Evolutionary conservation across 2,888 invertebrate genomes (phyloP).

Genomic region (Neoascia interrupta): DNA sequence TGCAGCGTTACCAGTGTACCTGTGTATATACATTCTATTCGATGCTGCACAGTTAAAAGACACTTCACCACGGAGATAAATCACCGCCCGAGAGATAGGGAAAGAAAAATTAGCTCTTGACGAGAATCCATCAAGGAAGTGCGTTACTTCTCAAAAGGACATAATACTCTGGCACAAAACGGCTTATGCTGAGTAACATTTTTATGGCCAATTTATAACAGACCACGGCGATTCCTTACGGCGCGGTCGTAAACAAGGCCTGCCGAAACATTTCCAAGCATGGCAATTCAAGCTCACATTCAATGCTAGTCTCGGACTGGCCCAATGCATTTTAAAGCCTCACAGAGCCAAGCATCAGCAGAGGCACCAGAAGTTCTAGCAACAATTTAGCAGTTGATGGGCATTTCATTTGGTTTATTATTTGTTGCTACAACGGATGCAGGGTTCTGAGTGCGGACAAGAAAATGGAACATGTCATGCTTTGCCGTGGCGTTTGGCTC

Average conservation of each 20-base stretch:
- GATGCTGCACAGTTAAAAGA: slow-evolving; percentile 20
- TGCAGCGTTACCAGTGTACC: neutral
- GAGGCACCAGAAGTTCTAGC: slow-evolving; percentile 31
- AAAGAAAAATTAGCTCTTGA: neutral
- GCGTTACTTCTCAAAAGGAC: slow-evolving; percentile 13
- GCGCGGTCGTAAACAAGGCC: slow-evolving; percentile 45
- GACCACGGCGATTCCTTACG: slow-evolving; percentile 27
- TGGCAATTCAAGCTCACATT: slow-evolving; percentile 69
- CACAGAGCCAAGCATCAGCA: slow-evolving; percentile 6
- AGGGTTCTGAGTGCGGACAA: neutral
- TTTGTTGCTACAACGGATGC: slow-evolving; percentile 2
- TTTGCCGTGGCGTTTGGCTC: slow-evolving; percentile 18
- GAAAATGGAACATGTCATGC: slow-evolving; percentile 38
- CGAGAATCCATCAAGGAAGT: slow-evolving; percentile 64
- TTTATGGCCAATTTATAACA: slow-evolving; percentile 58
- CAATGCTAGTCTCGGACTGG: slow-evolving; percentile 41
- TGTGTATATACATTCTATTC: slow-evolving; percentile 8
- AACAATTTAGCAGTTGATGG: slow-evolving; percentile 68
- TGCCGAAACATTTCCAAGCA: slow-evolving; percentile 11
- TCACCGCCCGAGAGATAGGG: slow-evolving; percentile 12
- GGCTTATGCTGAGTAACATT: slow-evolving; percentile 39
- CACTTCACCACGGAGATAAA: slow-evolving; percentile 47
- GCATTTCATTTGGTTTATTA: slow-evolving; percentile 67
- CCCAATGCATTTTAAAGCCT: slow-evolving; percentile 51
- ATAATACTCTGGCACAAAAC: neutral